Conservation (phyloP, 2,797 vertebrate genomes). For the Bryconaethiops microstoma region DNA sequence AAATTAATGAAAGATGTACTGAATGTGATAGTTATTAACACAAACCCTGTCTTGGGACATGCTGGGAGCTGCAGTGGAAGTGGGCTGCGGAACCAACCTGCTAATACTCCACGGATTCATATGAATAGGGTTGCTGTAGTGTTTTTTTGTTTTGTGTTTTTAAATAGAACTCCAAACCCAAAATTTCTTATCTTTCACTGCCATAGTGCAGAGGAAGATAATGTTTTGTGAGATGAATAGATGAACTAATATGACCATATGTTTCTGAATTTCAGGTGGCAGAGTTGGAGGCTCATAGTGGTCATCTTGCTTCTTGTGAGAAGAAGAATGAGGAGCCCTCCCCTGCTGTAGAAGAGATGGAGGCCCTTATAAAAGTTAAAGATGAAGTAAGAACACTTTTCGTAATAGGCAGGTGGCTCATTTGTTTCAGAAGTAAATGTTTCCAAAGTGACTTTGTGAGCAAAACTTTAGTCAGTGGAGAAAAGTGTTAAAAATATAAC, state of each 20-base stretch:
- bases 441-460: not conserved
- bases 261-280: constrained; percentile 78
- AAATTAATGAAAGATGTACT: too few species aligned
- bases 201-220: not conserved
- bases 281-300: constrained; percentile 87
- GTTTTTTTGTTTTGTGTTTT: too few species aligned
- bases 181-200: too few species aligned
- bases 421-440: not conserved
- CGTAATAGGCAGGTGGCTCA: not conserved
- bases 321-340: constrained; percentile 78
- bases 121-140: too few species aligned
- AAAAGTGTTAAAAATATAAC: too few species aligned
- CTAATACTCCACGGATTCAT: too few species aligned
- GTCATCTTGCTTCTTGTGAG: constrained; percentile 69
- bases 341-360: constrained; percentile 85
- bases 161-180: too few species aligned
- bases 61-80: too few species aligned
- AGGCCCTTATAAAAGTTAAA: constrained; percentile 85
- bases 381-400: constrained; percentile 80
- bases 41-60: too few species aligned
- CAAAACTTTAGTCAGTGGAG: not conserved
- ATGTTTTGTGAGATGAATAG: not conserved
- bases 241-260: not conserved
- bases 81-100: too few species aligned
- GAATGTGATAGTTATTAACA: too few species aligned